Conservation (phyloP, 23 tunicate species). For the Phallusia fumigata region DNA sequence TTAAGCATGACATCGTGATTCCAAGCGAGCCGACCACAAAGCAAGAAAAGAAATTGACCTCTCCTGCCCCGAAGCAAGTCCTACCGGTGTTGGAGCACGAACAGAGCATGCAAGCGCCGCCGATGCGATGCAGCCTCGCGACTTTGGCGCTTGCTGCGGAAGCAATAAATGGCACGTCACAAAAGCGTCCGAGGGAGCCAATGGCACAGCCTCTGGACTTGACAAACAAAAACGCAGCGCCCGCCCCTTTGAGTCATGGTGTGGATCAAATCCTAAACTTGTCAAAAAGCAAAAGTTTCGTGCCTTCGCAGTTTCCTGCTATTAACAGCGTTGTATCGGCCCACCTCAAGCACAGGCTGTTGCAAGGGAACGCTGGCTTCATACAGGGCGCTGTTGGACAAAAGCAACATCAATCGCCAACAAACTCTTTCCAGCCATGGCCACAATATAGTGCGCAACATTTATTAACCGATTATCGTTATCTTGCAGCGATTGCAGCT, state of each 20-base stretch:
- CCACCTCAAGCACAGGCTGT: not conserved
- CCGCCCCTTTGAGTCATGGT: not conserved
- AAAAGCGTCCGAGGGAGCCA: not conserved
- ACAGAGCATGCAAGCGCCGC: not conserved
- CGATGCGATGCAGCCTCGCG: constrained; percentile 5
- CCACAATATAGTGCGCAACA: not conserved
- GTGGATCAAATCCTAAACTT: not conserved
- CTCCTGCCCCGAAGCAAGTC: not conserved
- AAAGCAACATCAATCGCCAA: not conserved
- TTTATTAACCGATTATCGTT: not conserved
- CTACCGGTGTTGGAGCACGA: not conserved
- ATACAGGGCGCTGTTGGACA: not conserved
- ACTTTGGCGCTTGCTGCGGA: constrained; percentile 23
- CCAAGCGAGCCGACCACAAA: not conserved
- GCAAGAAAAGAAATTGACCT: not conserved
- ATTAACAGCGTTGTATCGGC: not conserved
- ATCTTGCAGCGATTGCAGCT: constrained; percentile 1
- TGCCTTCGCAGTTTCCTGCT: not conserved
- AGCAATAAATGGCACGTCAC: not conserved
- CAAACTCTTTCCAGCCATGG: not conserved
- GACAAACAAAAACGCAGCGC: not conserved
- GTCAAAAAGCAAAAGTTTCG: not conserved
- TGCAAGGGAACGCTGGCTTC: not conserved
- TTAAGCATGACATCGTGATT: constrained; percentile 34
- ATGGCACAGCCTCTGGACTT: not conserved